Evolutionary conservation across 2,797 vertebrate species (phyloP).

Genomic region (Enteromius afrohamiltoni): DNA sequence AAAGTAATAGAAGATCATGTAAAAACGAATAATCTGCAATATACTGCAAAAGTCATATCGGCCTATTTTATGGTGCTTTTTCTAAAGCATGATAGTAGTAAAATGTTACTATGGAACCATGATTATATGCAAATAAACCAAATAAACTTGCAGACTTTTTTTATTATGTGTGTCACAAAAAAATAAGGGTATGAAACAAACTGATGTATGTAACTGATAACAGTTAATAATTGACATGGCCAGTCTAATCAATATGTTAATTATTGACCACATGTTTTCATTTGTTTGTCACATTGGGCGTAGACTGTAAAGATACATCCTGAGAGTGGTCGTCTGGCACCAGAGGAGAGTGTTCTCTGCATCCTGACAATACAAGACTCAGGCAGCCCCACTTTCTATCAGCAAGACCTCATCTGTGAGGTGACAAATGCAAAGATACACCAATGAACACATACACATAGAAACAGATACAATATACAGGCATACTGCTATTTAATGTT

Average conservation of each 20-base stretch:
- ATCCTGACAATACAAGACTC: slow-evolving; percentile 81
- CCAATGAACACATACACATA: neutral
- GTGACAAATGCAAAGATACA: slow-evolving; percentile 64
- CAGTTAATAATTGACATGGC: neutral
- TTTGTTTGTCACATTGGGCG: slow-evolving; percentile 31
- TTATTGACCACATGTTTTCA: neutral
- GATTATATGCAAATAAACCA: neutral
- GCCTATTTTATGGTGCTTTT: neutral
- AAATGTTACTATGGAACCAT: neutral
- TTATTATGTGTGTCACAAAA: neutral
- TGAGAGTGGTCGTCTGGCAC: slow-evolving; percentile 75
- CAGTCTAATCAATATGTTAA: neutral
- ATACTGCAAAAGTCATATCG: neutral
- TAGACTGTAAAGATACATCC: slow-evolving; percentile 81
- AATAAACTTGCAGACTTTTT: neutral
- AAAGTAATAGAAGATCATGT: neutral
- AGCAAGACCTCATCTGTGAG: slow-evolving; percentile 85
- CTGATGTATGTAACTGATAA: neutral
- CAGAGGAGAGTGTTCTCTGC: slow-evolving; percentile 79
- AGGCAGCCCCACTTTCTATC: slow-evolving; percentile 78
- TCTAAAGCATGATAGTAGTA: neutral
- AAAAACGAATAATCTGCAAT: neutral
- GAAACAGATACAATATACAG: neutral
- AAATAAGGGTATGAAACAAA: neutral
- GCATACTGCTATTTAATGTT: neutral